phyloP scores from a whole-genome alignment of 2,113 vertebrate genomes.

The Triplophysa rosa region DNA sequence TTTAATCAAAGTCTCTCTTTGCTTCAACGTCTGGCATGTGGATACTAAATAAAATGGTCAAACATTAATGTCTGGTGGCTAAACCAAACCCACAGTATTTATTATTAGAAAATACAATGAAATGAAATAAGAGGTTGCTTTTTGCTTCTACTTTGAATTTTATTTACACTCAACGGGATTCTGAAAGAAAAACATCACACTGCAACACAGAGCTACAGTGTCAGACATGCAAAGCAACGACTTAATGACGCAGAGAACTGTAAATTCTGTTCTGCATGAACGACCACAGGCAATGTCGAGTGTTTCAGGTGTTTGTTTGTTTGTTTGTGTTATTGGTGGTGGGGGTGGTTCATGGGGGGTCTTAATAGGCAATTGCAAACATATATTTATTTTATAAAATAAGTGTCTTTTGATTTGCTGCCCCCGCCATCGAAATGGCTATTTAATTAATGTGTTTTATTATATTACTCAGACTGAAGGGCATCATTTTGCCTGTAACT shows the following conservation, averaged over 20 bases:
- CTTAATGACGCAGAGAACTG: conserved; percentile 22
- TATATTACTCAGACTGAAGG: no score
- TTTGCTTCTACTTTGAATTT: background rate
- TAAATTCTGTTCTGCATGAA: conserved; percentile 47
- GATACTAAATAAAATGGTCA: background rate
- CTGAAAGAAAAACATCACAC: background rate
- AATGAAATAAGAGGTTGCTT: no score
- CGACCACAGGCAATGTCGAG: conserved; percentile 18
- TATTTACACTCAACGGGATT: background rate
- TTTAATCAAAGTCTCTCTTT: conserved; percentile 33
- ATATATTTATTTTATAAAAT: background rate
- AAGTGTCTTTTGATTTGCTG: background rate
- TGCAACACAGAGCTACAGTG: background rate
- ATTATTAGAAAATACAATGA: no score
- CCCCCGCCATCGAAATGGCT: background rate
- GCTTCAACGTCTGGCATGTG: background rate
- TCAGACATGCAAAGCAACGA: conserved; percentile 3
- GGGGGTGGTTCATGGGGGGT: background rate
- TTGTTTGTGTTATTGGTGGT: background rate
- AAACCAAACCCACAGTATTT: no score
- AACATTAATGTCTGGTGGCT: no score
- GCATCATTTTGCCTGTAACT: background rate
- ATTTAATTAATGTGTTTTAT: no score
- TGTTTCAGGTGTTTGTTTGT: conserved; percentile 10
- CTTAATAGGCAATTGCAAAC: background rate